Base-by-base conservation (phyloP, 2,888 invertebrate genomes). In the Caenorhabditis uteleia region DNA sequence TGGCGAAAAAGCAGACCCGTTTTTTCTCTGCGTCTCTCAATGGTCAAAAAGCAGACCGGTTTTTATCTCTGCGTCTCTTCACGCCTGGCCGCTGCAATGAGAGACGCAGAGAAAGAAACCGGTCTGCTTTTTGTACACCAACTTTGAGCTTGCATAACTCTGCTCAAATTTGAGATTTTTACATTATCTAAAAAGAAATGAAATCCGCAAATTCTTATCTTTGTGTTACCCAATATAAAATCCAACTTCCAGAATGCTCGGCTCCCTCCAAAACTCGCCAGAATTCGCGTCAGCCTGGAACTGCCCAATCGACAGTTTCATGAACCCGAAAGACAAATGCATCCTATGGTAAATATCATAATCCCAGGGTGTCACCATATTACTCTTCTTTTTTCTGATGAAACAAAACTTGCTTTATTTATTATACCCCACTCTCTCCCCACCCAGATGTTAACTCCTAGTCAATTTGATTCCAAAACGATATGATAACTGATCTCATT, bases 221-320 rank as follows among this genome's bases (percentile, higher is more conserved):
- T n/a, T n/a, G n/a, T n/a, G n/a, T n/a, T n/a, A n/a, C n/a, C n/a
- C n/a, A n/a, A n/a, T n/a, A n/a, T n/a, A n/a, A n/a, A n/a, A n/a
- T n/a, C n/a, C n/a, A n/a, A n/a, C 16, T 59, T 67, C 23, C 70
- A 70, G 70, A 64, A 67, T 70, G 45, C 50, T 70, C 25, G 70
- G 70, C 31, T 47, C 68, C 10, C 58, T 70, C 3, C 64, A 67
- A 31, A 70, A 70, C 50, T 65, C 65, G 20, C 50, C 46, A 27
- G 48, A 64, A 38, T 70, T 70, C 29, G 57, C 70, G 0, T 27
- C 42, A 10, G 68, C 70, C 4, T 70, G 65, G 61, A 48, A 57
- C 20, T 70, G 70, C 18, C 58, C 68, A 4, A 7, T 58, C 10
- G 33, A 49, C 25, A 55, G 60, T 23, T 59, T 49, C 34, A 70